phyloP scores from a whole-genome alignment of 1,140 invertebrate genomes.

The Glomeris maerens region DNA sequence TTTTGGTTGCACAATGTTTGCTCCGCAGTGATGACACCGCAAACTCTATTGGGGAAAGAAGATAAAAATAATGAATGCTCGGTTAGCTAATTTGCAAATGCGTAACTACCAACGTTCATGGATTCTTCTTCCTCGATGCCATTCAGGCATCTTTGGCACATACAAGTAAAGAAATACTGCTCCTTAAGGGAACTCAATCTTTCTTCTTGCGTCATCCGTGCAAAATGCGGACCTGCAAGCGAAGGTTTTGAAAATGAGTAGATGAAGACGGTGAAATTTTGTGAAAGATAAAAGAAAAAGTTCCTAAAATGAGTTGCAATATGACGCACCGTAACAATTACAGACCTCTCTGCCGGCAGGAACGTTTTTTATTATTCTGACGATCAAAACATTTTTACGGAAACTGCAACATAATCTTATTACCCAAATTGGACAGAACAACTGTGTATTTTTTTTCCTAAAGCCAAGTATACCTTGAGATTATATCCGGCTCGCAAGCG shows the following conservation, averaged over 20 bases:
- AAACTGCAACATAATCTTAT: constrained; percentile 26
- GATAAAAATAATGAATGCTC: too few relatives aligned
- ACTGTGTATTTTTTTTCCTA: constrained; percentile 20
- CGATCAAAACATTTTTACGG: constrained; percentile 34
- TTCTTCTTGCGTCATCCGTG: constrained; percentile 38
- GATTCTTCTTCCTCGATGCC: constrained; percentile 24
- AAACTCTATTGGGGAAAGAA: neutral
- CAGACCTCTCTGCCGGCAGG: constrained; percentile 42
- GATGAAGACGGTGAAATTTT: too few relatives aligned
- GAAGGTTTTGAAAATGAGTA: constrained; percentile 8
- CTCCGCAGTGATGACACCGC: neutral
- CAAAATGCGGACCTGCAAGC: constrained; percentile 42
- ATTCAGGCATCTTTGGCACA: constrained; percentile 42
- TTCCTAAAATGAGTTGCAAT: constrained; percentile 9
- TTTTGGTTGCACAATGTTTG: neutral
- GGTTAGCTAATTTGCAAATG: too few relatives aligned
- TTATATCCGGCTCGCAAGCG: constrained; percentile 69
- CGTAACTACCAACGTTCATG: neutral
- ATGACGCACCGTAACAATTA: constrained; percentile 52
- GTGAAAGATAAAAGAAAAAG: too few relatives aligned
- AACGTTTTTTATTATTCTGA: constrained; percentile 41
- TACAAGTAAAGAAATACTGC: constrained; percentile 57
- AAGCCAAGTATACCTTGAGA: constrained; percentile 44
- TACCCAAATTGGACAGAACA: constrained; percentile 21
- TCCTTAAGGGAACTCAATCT: constrained; percentile 42